Base-by-base conservation (phyloP, 23 tunicate genomes). In the Botrylloides violaceus region DNA sequence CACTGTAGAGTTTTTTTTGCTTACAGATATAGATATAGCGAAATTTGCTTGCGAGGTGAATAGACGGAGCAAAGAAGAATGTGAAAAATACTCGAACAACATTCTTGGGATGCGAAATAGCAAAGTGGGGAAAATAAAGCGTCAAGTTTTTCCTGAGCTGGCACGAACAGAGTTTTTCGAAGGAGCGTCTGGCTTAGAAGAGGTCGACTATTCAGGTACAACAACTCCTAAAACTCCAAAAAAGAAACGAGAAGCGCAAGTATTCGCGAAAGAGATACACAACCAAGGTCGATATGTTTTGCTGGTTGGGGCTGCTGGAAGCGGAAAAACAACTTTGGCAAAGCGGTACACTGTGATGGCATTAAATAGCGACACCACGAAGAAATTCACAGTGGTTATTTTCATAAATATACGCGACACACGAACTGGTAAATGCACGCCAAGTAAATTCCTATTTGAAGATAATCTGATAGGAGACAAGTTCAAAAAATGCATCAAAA, bases 281-380 rank as follows among this genome's bases (percentile, higher is more conserved):
- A 23, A 29, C 43, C 38, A 65, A 23, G 71, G 71, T 18, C 26
- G 71, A 65, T 65, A 65, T 65, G 43, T 65, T 15, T 9, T 65
- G 12, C 20, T 65, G 38, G 71, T 65, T 15, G 71, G 71, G 21
- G 71, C 34, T 9, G 71, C 71, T 1, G 71, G 71, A 65, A 65
- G 71, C 22, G 71, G 71, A 0, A 65, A 65, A 1, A 65, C 71
- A 33, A 65, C 71, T 30, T 1, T 65, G 0, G 23, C 31, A 29
- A 2, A 2, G 29, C 39, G 71, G 12, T 65, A 65, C 31, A 20
- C 15, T 15, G 7, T 29, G 1, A 12, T 65, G 43, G 71, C 31
- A 0, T 33, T 65, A 0, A n/a, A 65, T 20, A 65, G 12, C 18
- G 58, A 65, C 0, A 29, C 31, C 15, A 1, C 43, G 0, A 30